Conservation (phyloP, 2,888 invertebrate species). For the Leucoma salicis region DNA sequence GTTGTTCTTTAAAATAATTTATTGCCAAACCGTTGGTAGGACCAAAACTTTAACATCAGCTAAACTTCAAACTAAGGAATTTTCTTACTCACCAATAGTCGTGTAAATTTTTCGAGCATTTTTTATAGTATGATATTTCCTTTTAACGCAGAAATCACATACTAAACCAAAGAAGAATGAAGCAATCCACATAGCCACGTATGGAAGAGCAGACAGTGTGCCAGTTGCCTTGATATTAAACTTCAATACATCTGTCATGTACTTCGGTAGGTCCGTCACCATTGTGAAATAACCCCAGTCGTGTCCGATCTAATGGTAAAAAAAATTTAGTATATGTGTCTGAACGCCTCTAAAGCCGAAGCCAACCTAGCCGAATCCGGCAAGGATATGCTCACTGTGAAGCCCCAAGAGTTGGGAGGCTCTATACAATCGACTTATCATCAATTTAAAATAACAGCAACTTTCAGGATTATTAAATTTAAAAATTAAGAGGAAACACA, state of each 20-base stretch:
- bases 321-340: background rate
- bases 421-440: too few relatives aligned
- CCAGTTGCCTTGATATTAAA: slow-evolving; percentile 85
- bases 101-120: slow-evolving; percentile 85
- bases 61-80: too few relatives aligned
- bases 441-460: too few relatives aligned
- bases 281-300: slow-evolving; percentile 88
- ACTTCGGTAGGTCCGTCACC: slow-evolving; percentile 87
- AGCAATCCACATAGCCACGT: slow-evolving; percentile 85
- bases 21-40: too few relatives aligned
- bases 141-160: slow-evolving; percentile 86
- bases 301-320: slow-evolving; percentile 81
- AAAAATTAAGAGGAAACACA: too few relatives aligned
- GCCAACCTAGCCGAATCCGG: too few relatives aligned
- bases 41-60: background rate
- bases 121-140: slow-evolving; percentile 78
- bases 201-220: slow-evolving; percentile 84
- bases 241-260: slow-evolving; percentile 85
- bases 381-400: too few relatives aligned
- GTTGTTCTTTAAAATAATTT: too few relatives aligned
- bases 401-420: too few relatives aligned
- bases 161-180: slow-evolving; percentile 84
- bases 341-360: too few relatives aligned
- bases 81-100: slow-evolving; percentile 81
- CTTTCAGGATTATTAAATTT: too few relatives aligned